These are phyloP conservation scores for Coturnix japonica DNA, from an alignment of 2,113 vertebrate species.

Conservation along the genomic window DNA sequence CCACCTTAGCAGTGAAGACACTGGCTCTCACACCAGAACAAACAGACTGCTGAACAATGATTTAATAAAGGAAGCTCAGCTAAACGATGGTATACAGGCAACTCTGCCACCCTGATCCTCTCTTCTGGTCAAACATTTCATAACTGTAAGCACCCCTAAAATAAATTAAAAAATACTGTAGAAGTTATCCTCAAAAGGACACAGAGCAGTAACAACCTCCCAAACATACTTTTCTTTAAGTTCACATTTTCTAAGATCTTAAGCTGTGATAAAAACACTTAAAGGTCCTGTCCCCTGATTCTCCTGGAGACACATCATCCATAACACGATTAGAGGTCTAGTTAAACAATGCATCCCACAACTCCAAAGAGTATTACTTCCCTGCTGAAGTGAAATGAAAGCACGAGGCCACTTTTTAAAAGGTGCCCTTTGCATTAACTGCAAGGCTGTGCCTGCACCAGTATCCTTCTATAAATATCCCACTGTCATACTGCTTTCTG, in stretches of 20 bases:
- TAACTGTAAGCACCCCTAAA: conserved; percentile 67
- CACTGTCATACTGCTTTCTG: conserved; percentile 44
- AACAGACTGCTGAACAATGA: conserved; percentile 68
- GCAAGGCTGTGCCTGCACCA: conserved; percentile 29
- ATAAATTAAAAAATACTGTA: background rate
- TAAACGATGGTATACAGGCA: conserved; percentile 46
- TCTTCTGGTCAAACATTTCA: conserved; percentile 72
- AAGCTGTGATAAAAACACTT: conserved; percentile 71
- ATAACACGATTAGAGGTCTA: conserved; percentile 67
- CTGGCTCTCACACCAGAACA: conserved; percentile 31
- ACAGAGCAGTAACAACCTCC: conserved; percentile 74
- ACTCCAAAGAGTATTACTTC: conserved; percentile 59
- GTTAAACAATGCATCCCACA: conserved; percentile 63
- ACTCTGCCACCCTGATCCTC: conserved; percentile 70
- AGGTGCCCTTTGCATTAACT: conserved; percentile 53
- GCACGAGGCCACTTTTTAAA: conserved; percentile 61
- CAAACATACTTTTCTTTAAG: conserved; percentile 72
- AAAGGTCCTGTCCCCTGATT: conserved; percentile 73
- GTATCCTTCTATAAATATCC: conserved; percentile 58
- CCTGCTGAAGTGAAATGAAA: conserved; percentile 60
- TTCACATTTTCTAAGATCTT: conserved; percentile 75
- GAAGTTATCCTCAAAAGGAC: conserved; percentile 76
- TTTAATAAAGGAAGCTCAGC: conserved; percentile 74
- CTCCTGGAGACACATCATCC: conserved; percentile 73
- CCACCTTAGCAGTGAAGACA: conserved; percentile 53